Evolutionary conservation across 2,888 invertebrate genomes (phyloP).

Genomic region (Embidobia sp.): DNA sequence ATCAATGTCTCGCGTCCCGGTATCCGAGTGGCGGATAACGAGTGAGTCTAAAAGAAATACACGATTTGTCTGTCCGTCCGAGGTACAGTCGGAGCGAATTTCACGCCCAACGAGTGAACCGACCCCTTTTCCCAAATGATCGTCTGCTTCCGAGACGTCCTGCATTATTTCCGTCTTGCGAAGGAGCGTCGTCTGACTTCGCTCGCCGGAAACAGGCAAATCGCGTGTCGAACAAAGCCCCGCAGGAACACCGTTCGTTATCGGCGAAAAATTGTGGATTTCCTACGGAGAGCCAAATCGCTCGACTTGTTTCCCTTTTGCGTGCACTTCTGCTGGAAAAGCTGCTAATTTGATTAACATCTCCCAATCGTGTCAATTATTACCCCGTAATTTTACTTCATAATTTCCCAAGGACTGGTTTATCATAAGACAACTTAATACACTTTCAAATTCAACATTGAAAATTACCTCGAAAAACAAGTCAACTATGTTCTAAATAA

Average conservation of each 20-base stretch:
- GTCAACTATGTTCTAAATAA: no score
- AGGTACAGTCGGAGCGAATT: constrained; percentile 57
- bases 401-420: no score
- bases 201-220: constrained; percentile 35
- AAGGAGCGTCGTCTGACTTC: constrained; percentile 37
- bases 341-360: no score
- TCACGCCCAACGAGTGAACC: constrained; percentile 44
- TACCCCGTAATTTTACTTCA: no score
- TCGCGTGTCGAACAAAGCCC: constrained; percentile 20
- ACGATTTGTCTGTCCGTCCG: constrained; percentile 44
- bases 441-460: no score
- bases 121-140: constrained; percentile 42
- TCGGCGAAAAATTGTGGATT: constrained; percentile 4
- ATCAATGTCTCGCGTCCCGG: constrained; percentile 37
- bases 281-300: no score
- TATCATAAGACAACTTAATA: no score
- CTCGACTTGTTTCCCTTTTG: no score
- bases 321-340: no score
- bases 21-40: constrained; percentile 34
- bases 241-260: constrained; percentile 17
- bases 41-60: constrained; percentile 28
- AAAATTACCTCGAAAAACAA: no score
- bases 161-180: constrained; percentile 36
- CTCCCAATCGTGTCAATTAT: no score
- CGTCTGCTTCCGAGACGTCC: constrained; percentile 27